Evolutionary conservation across 2,113 vertebrate genomes (phyloP), one percentile per base, ranked within the genome.

Genomic region (Pagrus major): DNA sequence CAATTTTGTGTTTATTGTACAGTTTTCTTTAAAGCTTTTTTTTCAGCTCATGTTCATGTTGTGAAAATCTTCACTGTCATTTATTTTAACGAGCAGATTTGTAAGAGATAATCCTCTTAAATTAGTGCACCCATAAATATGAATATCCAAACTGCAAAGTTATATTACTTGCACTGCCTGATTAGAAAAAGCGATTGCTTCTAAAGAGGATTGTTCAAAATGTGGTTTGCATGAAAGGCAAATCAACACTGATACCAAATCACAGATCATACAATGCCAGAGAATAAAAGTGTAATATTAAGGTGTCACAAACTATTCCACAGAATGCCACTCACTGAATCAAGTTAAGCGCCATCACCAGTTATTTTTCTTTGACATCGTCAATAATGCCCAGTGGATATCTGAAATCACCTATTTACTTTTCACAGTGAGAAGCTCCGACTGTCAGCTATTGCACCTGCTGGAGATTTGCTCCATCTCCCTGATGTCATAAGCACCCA

Each of bases 391-490:
- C 33, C 21, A 52, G 25, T n/a, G 68, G 42, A 42, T 51, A 64
- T 78, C n/a, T 60, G 9, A 74, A 78, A 64, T 51, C 21, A 15
- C n/a, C 14, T 9, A 37, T 73, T 78, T 68, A 29, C 6, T 65
- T 71, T 64, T 68, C 42, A 51, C 65, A 58, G 70, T 58, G 14
- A 60, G 71, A 52, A 68, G 51, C 59, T 64, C 5, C 6, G 6
- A 4, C 47, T 69, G 47, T n/a, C 39, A 47, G 33, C 61, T 58
- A 18, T 70, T 41, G 44, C 60, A 70, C 15, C 67, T 33, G 46
- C 74, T 72, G 58, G 69, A 44, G 37, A 59, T 44, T 25, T 52
- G 25, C 14, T 47, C 69, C 41, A 31, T 60, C 33, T 58, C 69
- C 39, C 31, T 11, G 9, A 37, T 68, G 42, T 58, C 63, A 71